Conservation (phyloP, 1,140 invertebrate species). For the Diorhabda carinulata region DNA sequence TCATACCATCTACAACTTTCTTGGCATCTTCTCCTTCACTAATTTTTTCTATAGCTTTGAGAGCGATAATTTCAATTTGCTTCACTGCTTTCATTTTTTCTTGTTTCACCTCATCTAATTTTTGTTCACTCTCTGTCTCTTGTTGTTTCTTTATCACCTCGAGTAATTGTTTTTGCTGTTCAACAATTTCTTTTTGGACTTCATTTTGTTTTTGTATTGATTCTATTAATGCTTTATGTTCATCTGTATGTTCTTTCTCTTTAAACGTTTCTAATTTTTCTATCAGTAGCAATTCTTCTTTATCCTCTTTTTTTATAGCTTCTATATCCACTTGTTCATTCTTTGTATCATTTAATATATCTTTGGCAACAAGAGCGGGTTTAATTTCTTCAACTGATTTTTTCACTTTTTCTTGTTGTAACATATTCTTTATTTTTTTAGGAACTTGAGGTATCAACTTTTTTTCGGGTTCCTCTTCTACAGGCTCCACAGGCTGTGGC, state of each 20-base stretch:
- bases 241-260: constrained; percentile 45
- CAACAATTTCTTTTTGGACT: constrained; percentile 49
- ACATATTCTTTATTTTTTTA: background rate
- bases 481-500: constrained; percentile 52
- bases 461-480: constrained; percentile 8
- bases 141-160: constrained; percentile 37
- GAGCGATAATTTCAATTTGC: constrained; percentile 40
- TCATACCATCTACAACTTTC: constrained; percentile 26
- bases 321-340: constrained; percentile 44
- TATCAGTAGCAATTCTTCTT: constrained; percentile 44
- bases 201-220: constrained; percentile 57
- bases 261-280: constrained; percentile 24
- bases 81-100: constrained; percentile 38
- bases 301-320: constrained; percentile 55
- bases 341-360: constrained; percentile 21
- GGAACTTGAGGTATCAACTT: background rate
- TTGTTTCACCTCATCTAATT: constrained; percentile 32
- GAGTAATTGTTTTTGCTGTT: constrained; percentile 50
- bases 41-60: constrained; percentile 40
- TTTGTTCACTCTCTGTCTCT: constrained; percentile 21
- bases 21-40: constrained; percentile 31
- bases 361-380: background rate
- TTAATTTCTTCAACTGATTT: background rate
- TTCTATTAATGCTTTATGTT: constrained; percentile 48
- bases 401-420: constrained; percentile 10